Conservation (phyloP, 2,888 invertebrate genomes). For the Danaus chrysippus region DNA sequence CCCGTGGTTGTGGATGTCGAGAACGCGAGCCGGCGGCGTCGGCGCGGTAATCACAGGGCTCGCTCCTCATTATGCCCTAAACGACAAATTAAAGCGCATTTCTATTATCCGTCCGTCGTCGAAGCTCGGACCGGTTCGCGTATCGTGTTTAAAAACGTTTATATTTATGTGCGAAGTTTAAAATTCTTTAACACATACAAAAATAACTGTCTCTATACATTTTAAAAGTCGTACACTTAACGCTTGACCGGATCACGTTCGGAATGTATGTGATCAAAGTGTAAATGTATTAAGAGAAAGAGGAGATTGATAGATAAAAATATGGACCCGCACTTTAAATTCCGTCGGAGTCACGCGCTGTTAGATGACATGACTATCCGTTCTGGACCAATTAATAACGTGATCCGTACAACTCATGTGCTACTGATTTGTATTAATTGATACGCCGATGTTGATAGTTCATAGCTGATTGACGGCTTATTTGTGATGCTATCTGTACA, state of each 20-base stretch:
- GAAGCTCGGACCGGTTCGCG: conserved; percentile 60
- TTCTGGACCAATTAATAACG: conserved; percentile 68
- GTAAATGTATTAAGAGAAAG: not conserved
- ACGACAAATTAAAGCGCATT: conserved; percentile 79
- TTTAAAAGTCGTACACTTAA: too few relatives aligned
- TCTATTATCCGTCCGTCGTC: conserved; percentile 75
- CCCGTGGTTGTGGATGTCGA: conserved; percentile 61
- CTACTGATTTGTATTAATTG: conserved; percentile 77
- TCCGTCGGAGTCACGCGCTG: conserved; percentile 28
- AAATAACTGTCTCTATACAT: conserved; percentile 9
- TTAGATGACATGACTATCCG: conserved; percentile 50
- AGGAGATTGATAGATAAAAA: conserved; percentile 1
- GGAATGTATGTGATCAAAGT: not conserved
- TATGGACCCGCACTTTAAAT: conserved; percentile 4
- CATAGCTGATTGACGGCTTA: conserved; percentile 72
- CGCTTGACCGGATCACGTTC: too few relatives aligned
- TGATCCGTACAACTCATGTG: conserved; percentile 59
- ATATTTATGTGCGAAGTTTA: conserved; percentile 29
- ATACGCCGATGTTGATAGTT: conserved; percentile 68
- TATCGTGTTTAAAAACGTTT: conserved; percentile 41
- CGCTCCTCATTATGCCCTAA: conserved; percentile 76
- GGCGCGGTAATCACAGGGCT: conserved; percentile 80
- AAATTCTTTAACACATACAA: conserved; percentile 17
- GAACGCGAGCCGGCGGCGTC: conserved; percentile 72
- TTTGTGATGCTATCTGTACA: conserved; percentile 73